phyloP scores from a whole-genome alignment of 2,888 invertebrate species.

The Chydorus sphaericus region DNA sequence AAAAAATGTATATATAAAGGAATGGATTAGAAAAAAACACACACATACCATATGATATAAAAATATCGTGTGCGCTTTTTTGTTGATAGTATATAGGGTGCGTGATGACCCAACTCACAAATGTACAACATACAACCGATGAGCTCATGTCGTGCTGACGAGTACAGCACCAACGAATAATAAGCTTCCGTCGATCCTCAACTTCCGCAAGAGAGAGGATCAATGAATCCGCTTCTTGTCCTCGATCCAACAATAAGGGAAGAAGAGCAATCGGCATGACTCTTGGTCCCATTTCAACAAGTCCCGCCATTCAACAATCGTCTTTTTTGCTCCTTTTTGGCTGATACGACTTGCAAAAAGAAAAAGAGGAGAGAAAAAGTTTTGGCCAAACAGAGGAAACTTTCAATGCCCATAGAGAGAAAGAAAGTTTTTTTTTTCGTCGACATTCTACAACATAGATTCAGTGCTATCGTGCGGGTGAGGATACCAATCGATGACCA shows the following conservation, averaged over 20 bases:
- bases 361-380: not conserved
- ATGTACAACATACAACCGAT: too few species aligned
- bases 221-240: too few species aligned
- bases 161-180: too few species aligned
- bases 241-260: too few species aligned
- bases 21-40: not conserved
- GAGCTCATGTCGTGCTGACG: too few species aligned
- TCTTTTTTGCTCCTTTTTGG: not conserved
- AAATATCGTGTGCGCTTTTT: not conserved
- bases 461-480: constrained; percentile 4
- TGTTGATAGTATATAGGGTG: too few species aligned
- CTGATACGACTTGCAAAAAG: not conserved
- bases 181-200: too few species aligned
- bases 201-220: too few species aligned
- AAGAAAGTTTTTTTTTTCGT: too few species aligned
- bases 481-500: not conserved
- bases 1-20: not conserved
- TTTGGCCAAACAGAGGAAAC: not conserved
- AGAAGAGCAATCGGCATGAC: too few species aligned
- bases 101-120: too few species aligned
- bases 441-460: constrained; percentile 1
- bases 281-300: constrained; percentile 2
- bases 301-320: constrained; percentile 5
- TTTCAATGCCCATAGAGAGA: not conserved
- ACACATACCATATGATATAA: not conserved